phyloP scores from a whole-genome alignment of 1,140 invertebrate species.

The Drosophila fuyamai region DNA sequence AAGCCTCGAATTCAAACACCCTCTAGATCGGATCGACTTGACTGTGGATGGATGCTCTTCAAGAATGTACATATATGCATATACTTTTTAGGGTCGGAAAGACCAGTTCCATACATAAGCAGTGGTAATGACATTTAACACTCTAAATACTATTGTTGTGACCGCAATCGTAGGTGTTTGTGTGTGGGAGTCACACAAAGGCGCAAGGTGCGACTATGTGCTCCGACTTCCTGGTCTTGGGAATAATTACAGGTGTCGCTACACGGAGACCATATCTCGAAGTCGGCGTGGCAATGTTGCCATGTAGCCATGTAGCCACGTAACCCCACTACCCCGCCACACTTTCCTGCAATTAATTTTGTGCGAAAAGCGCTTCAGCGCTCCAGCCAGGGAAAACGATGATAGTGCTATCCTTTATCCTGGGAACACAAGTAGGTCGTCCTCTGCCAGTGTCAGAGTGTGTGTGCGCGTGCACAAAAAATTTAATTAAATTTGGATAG shows the following conservation, averaged over 20 bases:
- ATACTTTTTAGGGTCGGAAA: too few species aligned
- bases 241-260: constrained; percentile 52
- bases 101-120: too few species aligned
- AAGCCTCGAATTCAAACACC: too few species aligned
- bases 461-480: constrained; percentile 41
- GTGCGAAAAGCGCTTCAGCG: constrained; percentile 19
- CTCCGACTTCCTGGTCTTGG: constrained; percentile 20
- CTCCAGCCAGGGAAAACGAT: constrained; percentile 12
- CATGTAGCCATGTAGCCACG: too few species aligned
- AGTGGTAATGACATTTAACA: too few species aligned
- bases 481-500: constrained; percentile 64
- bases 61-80: too few species aligned
- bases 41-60: too few species aligned
- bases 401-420: constrained; percentile 38
- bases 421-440: constrained; percentile 59
- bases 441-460: neutral
- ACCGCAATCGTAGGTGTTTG: neutral
- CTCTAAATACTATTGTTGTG: neutral
- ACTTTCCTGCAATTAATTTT: constrained; percentile 56
- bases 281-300: constrained; percentile 50
- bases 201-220: constrained; percentile 3
- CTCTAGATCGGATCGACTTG: too few species aligned
- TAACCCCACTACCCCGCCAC: neutral
- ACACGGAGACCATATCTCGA: constrained; percentile 31
- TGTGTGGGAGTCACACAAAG: constrained; percentile 12